Base-by-base conservation (phyloP, 2,797 vertebrate species). In the Sebastes matsubarae region DNA sequence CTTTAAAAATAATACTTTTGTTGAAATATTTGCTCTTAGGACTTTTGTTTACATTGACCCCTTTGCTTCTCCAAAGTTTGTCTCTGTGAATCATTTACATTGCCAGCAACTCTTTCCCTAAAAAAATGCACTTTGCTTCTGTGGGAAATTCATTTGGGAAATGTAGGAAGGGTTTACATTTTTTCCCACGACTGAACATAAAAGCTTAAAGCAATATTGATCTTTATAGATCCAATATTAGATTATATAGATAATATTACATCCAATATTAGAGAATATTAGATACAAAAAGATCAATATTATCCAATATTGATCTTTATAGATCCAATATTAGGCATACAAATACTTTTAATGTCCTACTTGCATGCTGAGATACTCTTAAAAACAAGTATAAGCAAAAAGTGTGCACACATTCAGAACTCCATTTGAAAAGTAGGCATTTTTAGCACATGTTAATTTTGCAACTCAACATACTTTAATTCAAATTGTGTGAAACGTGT, bases 31-130 rank as follows among this genome's bases (percentile, higher is more conserved):
- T 80, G 4, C 66, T 50, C 2, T 25, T 10, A 4, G 5, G 4
- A 2, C 8, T 65, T 66, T 66, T 88, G 79, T 92, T 90, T 87
- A 79, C 82, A 81, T 42, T 77, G 25, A 80, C 50, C n/a, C 6
- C 5, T 52, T 68, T 63, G 8, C 50, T 29, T 68, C 34, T 68
- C 11, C 59, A 72, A 69, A 87, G 74, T 79, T 72, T 81, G 55
- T 14, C 72, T 67, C 68, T 78, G 89, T 91, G 18, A 90, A 91
- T 90, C 77, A 94, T 92, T 93, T 68, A 89, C 85, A 67, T 10
- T 22, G 4, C 8, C 58, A 81, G 67, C 18, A 52, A 72, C 76
- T 75, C 10, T 61, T 57, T 71, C 9, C 13, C 18, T 10, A 12
- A 27, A 61, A 75, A 61, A 63, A 30, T 12, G 34, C 74, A 73